A percentile compares a stretch with the other conserved stretches of the same genome.
phyloP scores from a whole-genome alignment of 2,888 invertebrate species.

The Pristionchus japonicus region DNA sequence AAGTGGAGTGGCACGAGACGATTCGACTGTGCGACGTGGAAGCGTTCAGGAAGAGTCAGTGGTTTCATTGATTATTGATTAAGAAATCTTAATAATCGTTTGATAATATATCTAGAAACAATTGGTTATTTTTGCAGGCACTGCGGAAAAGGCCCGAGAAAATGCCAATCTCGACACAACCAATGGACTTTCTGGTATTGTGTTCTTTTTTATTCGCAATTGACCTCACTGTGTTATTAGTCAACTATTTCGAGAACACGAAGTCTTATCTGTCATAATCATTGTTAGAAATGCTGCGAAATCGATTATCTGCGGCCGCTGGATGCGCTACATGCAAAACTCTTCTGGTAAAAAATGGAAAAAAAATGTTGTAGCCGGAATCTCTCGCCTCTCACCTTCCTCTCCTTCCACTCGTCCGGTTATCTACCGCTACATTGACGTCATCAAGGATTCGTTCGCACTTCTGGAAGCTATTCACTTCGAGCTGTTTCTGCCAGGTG shows the following conservation, averaged over 20 bases:
- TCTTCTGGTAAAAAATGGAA: no score
- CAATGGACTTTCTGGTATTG: background rate
- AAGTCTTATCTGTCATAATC: no score
- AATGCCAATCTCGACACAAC: background rate
- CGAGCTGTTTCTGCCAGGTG: conserved; percentile 17
- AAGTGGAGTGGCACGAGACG: background rate
- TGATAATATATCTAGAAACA: no score
- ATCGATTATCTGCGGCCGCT: background rate
- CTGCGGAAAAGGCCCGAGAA: background rate
- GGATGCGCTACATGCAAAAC: no score
- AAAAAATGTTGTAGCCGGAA: background rate
- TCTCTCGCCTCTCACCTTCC: background rate
- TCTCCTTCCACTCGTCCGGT: background rate
- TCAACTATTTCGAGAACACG: no score
- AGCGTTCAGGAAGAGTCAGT: background rate
- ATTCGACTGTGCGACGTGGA: conserved; percentile 7
- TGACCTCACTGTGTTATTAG: no score
- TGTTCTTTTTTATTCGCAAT: no score
- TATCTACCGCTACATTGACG: conserved; percentile 3
- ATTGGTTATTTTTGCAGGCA: background rate
- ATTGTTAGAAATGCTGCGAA: no score
- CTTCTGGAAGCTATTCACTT: conserved; percentile 24
- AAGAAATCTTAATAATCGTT: no score
- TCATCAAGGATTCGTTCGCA: background rate
- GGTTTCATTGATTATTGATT: background rate